Conservation (phyloP, 2,113 vertebrate genomes). For the Dipodomys ordii region DNA sequence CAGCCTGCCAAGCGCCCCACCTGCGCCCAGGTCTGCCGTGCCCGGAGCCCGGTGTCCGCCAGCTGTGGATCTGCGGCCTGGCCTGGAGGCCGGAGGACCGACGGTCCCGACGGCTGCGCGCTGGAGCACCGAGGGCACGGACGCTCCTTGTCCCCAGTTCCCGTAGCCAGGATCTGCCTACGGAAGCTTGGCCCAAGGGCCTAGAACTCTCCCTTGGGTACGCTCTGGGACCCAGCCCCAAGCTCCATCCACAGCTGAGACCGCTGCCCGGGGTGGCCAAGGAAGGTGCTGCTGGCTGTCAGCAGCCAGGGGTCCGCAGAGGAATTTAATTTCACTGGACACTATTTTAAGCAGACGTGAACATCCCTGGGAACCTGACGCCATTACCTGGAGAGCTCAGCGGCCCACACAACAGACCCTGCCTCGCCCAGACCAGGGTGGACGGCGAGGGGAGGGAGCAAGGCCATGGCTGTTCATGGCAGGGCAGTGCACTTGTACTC, state of each 20-base stretch:
- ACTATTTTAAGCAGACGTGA: slow-evolving; percentile 81
- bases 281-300: neutral
- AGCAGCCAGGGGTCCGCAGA: rapidly evolving
- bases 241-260: neutral
- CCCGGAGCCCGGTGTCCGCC: neutral
- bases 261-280: neutral
- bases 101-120: neutral
- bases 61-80: neutral
- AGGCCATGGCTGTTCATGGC: neutral
- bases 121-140: slow-evolving; percentile 49
- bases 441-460: neutral
- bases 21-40: neutral
- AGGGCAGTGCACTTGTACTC: neutral
- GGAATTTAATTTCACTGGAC: slow-evolving; percentile 74
- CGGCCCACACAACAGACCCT: neutral
- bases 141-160: slow-evolving; percentile 73
- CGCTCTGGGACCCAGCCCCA: neutral
- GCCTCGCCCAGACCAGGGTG: rapidly evolving
- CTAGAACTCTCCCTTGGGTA: neutral
- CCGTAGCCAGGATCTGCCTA: slow-evolving; percentile 54
- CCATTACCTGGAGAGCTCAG: slow-evolving; percentile 65
- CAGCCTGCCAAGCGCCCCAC: neutral
- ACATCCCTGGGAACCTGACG: slow-evolving; percentile 61
- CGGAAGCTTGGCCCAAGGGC: neutral
- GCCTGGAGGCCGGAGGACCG: neutral